These are phyloP conservation scores for Rhinophrynus dorsalis DNA, from an alignment of 2,797 vertebrate species.

Conservation along the genomic window DNA sequence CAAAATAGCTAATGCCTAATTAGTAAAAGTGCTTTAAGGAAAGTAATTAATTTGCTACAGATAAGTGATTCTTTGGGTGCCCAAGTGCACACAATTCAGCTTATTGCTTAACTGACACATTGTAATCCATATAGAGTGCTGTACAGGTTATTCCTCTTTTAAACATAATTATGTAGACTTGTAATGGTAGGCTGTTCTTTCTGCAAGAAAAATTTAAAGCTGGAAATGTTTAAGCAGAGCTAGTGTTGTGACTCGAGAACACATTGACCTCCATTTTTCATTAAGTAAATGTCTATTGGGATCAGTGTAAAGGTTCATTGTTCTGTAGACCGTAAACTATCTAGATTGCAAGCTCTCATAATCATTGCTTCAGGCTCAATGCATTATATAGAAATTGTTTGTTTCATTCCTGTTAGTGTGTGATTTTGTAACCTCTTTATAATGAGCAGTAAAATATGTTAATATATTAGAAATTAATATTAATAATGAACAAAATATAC, in stretches of 20 bases:
- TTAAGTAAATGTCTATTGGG: slow-evolving; percentile 3
- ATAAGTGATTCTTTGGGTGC: slow-evolving; percentile 33
- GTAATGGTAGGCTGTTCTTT: not conserved
- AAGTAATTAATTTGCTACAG: slow-evolving; percentile 39
- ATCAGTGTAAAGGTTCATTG: not conserved
- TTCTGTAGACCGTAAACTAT: no score
- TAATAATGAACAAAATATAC: no score
- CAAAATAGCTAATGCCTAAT: slow-evolving; percentile 34
- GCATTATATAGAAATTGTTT: no score
- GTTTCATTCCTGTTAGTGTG: no score
- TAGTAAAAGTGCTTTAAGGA: slow-evolving; percentile 41
- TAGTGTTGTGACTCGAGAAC: not conserved
- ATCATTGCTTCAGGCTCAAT: no score
- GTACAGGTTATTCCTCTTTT: slow-evolving; percentile 11
- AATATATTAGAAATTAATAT: no score
- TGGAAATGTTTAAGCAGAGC: not conserved
- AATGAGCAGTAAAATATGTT: no score
- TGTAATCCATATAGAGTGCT: slow-evolving; percentile 26
- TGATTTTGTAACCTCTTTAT: no score
- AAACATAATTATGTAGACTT: not conserved
- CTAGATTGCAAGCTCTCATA: no score
- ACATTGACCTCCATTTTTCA: not conserved
- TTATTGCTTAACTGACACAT: slow-evolving; percentile 36
- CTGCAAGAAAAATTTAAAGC: not conserved
- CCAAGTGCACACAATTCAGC: slow-evolving; percentile 25